Conservation (phyloP, 2,888 invertebrate genomes). For the Clitarchus hookeri region DNA sequence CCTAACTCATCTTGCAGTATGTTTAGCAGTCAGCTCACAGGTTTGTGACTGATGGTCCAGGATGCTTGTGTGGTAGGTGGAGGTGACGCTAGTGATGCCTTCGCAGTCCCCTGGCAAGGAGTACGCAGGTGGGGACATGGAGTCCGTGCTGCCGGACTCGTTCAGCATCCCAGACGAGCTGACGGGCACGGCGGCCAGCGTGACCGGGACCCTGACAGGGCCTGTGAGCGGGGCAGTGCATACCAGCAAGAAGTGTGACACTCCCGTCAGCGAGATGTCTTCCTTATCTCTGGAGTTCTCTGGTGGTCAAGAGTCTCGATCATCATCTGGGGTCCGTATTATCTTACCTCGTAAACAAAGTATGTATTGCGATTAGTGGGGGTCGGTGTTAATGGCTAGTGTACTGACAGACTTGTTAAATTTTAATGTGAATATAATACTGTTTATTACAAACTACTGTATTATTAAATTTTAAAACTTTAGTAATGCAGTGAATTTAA, state of each 20-base stretch:
- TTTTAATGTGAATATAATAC: too few relatives aligned
- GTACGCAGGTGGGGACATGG: slow-evolving; percentile 81
- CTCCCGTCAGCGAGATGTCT: slow-evolving; percentile 53
- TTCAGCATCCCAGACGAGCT: slow-evolving; percentile 81
- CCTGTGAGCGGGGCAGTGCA: slow-evolving; percentile 28
- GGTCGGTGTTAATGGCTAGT: too few relatives aligned
- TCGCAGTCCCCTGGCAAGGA: slow-evolving; percentile 83
- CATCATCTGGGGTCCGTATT: background rate
- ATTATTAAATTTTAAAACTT: too few relatives aligned
- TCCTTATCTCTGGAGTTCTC: slow-evolving; percentile 53
- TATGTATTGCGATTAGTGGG: too few relatives aligned
- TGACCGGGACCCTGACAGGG: slow-evolving; percentile 22
- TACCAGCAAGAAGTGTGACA: slow-evolving; percentile 37
- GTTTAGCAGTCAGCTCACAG: too few relatives aligned
- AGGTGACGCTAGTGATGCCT: slow-evolving; percentile 86
- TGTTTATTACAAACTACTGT: too few relatives aligned
- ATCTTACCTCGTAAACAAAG: too few relatives aligned
- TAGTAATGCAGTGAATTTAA: too few relatives aligned
- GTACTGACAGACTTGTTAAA: too few relatives aligned
- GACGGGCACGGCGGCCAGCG: slow-evolving; percentile 29
- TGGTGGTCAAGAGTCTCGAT: slow-evolving; percentile 43
- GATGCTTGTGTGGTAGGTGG: slow-evolving; percentile 54
- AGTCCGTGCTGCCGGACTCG: slow-evolving; percentile 83
- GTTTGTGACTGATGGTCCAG: background rate
- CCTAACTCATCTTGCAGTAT: too few relatives aligned